Evolutionary conservation across 2,113 vertebrate species (phyloP), one percentile per base, ranked within the genome.

Genomic region (Xiphophorus couchianus): DNA sequence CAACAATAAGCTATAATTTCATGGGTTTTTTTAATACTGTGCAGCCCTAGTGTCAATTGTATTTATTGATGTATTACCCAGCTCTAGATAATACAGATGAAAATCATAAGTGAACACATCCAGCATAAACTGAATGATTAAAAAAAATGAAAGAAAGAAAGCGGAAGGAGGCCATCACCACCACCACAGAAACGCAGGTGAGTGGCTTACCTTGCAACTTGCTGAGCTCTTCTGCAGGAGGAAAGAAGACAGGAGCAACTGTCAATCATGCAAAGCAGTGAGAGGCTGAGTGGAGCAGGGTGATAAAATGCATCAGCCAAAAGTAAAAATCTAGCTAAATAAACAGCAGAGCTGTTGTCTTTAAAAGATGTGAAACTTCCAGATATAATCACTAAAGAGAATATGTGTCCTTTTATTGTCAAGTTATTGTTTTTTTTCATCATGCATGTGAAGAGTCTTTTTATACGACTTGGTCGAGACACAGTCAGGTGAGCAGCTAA

Each of bases 231-330:
- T 95, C 95, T 95, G 93, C 84, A 91, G 83, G 76, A 71, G 73
- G 76, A 81, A 74, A 77, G 83, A 91, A 95, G 84, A 93, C 80
- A 92, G 87, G 88, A 82, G 93, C 82, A 87, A 75, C 88, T 90
- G 93, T 95, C 93, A 95, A 93, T 94, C 93, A 94, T 95, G 94
- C 94, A 95, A 94, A 93, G 93, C 91, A 93, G 86, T 84, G 89
- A 83, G 74, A 12, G 27, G 67, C 78, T 73, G 80, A 54, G 33
- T 73, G 80, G 73, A 77, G 86, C 88, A 27, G 35, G 42, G 75
- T 67, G 82, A 68, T 37, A 48, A 48, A 77, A 71, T 22, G 77
- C 84, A 69, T 37, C 76, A 74, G 85, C 75, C 69, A 70, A 63
- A 73, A 54, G 62, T 19, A 25, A 31, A 44, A 83, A n/a, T 51